Percentiles rank a stretch among this genome's conserved stretches.
phyloP scores from a whole-genome alignment of 2,113 vertebrate species.

The Pteronura brasiliensis region DNA sequence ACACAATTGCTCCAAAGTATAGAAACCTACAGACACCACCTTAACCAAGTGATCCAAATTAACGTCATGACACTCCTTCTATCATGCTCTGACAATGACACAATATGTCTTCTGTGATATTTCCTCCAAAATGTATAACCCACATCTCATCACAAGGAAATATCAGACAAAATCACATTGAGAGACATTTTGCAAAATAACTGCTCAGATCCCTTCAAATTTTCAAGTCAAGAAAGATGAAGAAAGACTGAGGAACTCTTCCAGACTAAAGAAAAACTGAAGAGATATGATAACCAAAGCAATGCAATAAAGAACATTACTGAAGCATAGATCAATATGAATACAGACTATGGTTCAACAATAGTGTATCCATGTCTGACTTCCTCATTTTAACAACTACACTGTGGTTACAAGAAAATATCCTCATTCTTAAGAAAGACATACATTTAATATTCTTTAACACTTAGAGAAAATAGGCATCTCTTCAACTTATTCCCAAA shows the following conservation, averaged over 20 bases:
- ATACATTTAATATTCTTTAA: background rate
- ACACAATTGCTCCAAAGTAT: background rate
- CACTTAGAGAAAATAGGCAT: background rate
- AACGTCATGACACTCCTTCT: background rate
- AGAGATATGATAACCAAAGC: background rate
- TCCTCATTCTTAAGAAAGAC: background rate
- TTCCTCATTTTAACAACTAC: background rate
- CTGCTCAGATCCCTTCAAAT: background rate
- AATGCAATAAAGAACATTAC: background rate
- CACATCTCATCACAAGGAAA: background rate
- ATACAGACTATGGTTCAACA: background rate
- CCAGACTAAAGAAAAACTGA: conserved; percentile 13
- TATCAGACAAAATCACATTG: background rate
- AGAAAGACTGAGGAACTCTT: background rate
- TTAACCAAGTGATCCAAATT: background rate
- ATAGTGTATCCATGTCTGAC: background rate
- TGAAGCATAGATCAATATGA: background rate
- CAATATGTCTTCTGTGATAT: background rate
- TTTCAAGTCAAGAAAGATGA: background rate
- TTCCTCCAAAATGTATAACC: background rate
- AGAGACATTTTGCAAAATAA: background rate
- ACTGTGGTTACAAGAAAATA: background rate
- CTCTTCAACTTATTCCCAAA: background rate
- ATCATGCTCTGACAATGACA: background rate
- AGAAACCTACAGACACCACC: background rate